phyloP scores from a whole-genome alignment of 2,888 invertebrate genomes.

The Agonopterix arenella region DNA sequence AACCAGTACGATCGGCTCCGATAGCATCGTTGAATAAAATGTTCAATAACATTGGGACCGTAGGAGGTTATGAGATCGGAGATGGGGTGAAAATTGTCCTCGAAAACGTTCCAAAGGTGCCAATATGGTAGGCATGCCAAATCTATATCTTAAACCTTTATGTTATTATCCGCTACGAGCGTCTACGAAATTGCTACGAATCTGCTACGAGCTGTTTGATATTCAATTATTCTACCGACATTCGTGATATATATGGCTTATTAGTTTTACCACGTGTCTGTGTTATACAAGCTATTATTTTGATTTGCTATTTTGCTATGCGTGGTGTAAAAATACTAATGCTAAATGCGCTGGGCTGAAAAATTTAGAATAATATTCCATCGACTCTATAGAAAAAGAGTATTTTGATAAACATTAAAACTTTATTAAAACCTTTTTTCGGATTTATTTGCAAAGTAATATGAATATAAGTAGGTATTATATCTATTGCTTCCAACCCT shows the following conservation, averaged over 20 bases:
- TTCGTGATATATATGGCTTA: too few species aligned
- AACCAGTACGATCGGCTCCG: too few species aligned
- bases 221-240: too few species aligned
- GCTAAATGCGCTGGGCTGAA: too few species aligned
- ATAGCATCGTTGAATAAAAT: slow-evolving; percentile 49
- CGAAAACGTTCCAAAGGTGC: slow-evolving; percentile 37
- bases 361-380: too few species aligned
- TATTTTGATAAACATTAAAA: too few species aligned
- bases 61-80: slow-evolving; percentile 47
- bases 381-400: too few species aligned
- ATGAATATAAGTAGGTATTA: slow-evolving; percentile 3
- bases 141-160: slow-evolving; percentile 40
- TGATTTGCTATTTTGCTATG: too few species aligned
- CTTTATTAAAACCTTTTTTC: not conserved
- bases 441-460: not conserved
- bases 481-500: not conserved
- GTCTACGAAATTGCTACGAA: slow-evolving; percentile 46
- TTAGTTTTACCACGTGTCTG: slow-evolving; percentile 1
- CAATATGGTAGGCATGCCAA: slow-evolving; percentile 38
- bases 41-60: slow-evolving; percentile 39
- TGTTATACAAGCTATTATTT: too few species aligned
- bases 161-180: slow-evolving; percentile 43
- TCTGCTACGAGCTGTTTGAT: slow-evolving; percentile 21
- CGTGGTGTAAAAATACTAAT: too few species aligned
- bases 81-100: slow-evolving; percentile 53